Conservation (phyloP, 2,797 vertebrate species). For the Myripristis murdjan region DNA sequence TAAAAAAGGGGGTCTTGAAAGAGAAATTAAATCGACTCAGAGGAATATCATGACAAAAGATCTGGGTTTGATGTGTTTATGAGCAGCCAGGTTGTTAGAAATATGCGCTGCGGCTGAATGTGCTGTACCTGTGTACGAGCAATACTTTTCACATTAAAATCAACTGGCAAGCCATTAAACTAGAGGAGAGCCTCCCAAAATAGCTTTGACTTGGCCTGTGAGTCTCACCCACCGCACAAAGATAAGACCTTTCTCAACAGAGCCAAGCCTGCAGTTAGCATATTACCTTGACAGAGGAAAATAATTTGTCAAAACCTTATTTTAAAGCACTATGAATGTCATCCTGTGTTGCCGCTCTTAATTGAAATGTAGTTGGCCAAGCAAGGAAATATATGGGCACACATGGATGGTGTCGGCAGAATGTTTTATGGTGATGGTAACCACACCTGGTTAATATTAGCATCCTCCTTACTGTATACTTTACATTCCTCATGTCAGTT, state of each 20-base stretch:
- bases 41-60: not conserved
- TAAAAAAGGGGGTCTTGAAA: constrained; percentile 35
- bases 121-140: constrained; percentile 49
- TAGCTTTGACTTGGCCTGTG: constrained; percentile 54
- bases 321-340: constrained; percentile 87
- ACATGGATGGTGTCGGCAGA: constrained; percentile 75
- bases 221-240: constrained; percentile 63
- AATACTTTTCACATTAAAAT: constrained; percentile 64
- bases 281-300: constrained; percentile 79
- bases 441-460: constrained; percentile 87
- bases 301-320: constrained; percentile 87
- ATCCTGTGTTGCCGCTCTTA: constrained; percentile 83
- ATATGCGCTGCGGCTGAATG: constrained; percentile 18
- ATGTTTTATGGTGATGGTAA: constrained; percentile 83
- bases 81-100: constrained; percentile 45
- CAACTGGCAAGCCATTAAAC: constrained; percentile 69
- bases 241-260: constrained; percentile 67
- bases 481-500: constrained; percentile 84
- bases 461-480: constrained; percentile 84
- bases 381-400: constrained; percentile 79
- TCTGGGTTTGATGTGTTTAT: constrained; percentile 35
- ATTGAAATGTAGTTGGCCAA: constrained; percentile 84
- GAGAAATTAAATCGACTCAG: constrained; percentile 11
- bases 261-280: constrained; percentile 69
- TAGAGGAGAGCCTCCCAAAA: constrained; percentile 60